Percentiles rank a stretch among this genome's conserved stretches.
phyloP scores from a whole-genome alignment of 2,797 vertebrate species.

The Dallia pectoralis region DNA sequence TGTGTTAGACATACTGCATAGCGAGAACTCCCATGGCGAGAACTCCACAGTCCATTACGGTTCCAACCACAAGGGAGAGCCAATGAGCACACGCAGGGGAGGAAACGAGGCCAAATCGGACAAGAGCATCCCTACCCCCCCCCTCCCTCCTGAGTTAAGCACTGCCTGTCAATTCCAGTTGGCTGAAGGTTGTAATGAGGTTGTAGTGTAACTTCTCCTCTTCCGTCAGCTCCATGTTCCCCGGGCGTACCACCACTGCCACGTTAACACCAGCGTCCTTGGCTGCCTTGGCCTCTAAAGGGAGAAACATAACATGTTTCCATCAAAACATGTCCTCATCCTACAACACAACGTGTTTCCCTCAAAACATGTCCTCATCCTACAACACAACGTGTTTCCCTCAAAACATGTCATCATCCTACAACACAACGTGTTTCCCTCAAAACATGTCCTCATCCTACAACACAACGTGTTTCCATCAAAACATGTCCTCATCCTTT shows the following conservation, averaged over 20 bases:
- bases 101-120: slow-evolving; percentile 21
- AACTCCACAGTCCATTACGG: too few species aligned
- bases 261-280: slow-evolving; percentile 86
- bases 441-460: too few species aligned
- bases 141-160: slow-evolving; percentile 47
- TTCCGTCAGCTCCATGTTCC: slow-evolving; percentile 90
- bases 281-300: slow-evolving; percentile 90
- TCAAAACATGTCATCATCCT: too few species aligned
- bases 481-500: too few species aligned
- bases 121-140: not conserved
- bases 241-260: slow-evolving; percentile 86
- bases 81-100: not conserved
- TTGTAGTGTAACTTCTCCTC: slow-evolving; percentile 86
- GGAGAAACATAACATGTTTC: slow-evolving; percentile 11
- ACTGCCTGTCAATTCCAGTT: slow-evolving; percentile 77
- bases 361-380: too few species aligned
- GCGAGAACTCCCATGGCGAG: not conserved
- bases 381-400: too few species aligned
- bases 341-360: too few species aligned
- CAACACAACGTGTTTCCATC: too few species aligned
- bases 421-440: too few species aligned
- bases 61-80: not conserved
- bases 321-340: too few species aligned
- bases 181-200: slow-evolving; percentile 86
- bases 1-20: not conserved